Evolutionary conservation across 2,888 invertebrate genomes (phyloP).

Genomic region (Cataglyphis livida): DNA sequence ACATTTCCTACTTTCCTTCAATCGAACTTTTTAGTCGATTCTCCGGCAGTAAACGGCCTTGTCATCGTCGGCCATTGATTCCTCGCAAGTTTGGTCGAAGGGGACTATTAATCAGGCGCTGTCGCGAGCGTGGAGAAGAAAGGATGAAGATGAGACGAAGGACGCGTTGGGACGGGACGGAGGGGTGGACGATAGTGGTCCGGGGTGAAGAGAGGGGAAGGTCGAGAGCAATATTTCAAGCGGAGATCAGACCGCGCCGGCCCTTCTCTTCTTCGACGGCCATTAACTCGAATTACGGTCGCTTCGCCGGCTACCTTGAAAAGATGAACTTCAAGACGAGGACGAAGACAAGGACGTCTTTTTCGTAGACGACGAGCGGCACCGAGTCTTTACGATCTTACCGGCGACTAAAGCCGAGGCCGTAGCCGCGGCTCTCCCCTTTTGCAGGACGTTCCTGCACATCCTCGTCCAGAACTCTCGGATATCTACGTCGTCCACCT

Average conservation of each 20-base stretch:
- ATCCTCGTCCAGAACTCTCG: background rate
- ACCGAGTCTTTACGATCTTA: slow-evolving; percentile 62
- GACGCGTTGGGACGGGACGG: slow-evolving; percentile 14
- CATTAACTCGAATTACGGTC: slow-evolving; percentile 76
- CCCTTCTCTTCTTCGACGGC: slow-evolving; percentile 71
- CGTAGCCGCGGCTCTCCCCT: background rate
- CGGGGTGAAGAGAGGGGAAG: background rate
- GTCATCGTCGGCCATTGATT: slow-evolving; percentile 70
- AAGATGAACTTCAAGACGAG: slow-evolving; percentile 68
- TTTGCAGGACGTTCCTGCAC: slow-evolving; percentile 1
- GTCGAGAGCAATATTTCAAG: slow-evolving; percentile 67
- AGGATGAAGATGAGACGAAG: slow-evolving; percentile 44
- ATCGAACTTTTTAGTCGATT: slow-evolving; percentile 21
- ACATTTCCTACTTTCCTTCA: background rate
- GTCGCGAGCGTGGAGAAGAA: slow-evolving; percentile 31
- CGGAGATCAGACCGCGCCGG: slow-evolving; percentile 65
- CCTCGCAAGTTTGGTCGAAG: slow-evolving; percentile 64
- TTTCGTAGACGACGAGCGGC: slow-evolving; percentile 24
- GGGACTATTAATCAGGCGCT: slow-evolving; percentile 70
- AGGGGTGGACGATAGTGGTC: slow-evolving; percentile 40
- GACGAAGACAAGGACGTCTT: slow-evolving; percentile 46
- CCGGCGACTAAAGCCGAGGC: slow-evolving; percentile 29
- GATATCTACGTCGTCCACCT: slow-evolving; percentile 29
- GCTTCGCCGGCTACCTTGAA: slow-evolving; percentile 68
- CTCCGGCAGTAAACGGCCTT: slow-evolving; percentile 39